phyloP scores from a whole-genome alignment of 2,888 invertebrate species.

The Clostera curtula region DNA sequence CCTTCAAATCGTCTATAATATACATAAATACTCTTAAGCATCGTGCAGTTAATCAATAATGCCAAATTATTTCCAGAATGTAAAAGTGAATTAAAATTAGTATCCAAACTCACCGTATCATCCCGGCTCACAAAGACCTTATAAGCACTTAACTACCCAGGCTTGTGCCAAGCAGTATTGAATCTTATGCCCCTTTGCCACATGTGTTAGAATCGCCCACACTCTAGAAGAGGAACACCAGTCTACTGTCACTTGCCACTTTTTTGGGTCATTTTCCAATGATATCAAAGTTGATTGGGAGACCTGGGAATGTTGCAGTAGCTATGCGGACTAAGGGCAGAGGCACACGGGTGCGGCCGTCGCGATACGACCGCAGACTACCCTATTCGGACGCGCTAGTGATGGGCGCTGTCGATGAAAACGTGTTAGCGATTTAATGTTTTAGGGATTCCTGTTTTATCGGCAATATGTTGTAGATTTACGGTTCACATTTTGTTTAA shows the following conservation, averaged over 20 bases:
- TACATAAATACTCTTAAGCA: too few relatives aligned
- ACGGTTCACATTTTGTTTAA: too few relatives aligned
- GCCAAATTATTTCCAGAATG: too few relatives aligned
- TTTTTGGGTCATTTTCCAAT: constrained; percentile 18
- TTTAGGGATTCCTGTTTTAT: too few relatives aligned
- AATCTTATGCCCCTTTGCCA: constrained; percentile 63
- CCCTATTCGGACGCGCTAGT: constrained; percentile 29
- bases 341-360: constrained; percentile 50
- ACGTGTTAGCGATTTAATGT: too few relatives aligned
- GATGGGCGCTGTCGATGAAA: constrained; percentile 24
- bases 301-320: constrained; percentile 15
- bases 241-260: constrained; percentile 29
- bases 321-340: constrained; percentile 27
- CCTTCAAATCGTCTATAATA: too few relatives aligned
- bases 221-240: constrained; percentile 28
- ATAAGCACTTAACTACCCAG: constrained; percentile 53
- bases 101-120: constrained; percentile 57
- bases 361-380: constrained; percentile 47
- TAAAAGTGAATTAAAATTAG: constrained; percentile 19
- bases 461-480: too few relatives aligned
- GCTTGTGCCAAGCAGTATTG: constrained; percentile 67
- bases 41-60: too few relatives aligned
- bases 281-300: constrained; percentile 15
- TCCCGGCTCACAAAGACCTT: constrained; percentile 53
- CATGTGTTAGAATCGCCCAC: constrained; percentile 60